Conservation (phyloP, 2,113 vertebrate genomes). For the Lanius collurio region DNA sequence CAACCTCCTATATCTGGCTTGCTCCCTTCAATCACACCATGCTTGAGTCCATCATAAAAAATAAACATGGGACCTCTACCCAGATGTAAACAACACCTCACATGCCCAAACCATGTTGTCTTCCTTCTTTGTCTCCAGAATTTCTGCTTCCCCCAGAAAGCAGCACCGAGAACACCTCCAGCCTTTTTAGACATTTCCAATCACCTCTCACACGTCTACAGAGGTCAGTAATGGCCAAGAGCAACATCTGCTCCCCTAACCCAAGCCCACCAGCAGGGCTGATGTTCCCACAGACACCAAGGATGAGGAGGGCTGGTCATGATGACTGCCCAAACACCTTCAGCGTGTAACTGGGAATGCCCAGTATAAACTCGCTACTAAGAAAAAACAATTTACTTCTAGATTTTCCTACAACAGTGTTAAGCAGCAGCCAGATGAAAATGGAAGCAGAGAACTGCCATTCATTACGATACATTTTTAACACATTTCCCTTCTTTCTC, state of each 20-base stretch:
- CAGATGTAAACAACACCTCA: not conserved
- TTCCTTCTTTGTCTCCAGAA: not conserved
- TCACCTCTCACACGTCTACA: not conserved
- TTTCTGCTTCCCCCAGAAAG: not conserved
- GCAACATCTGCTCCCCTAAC: not conserved
- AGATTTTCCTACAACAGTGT: not conserved
- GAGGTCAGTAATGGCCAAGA: not conserved
- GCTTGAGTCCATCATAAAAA: fast-evolving
- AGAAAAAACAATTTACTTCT: not conserved
- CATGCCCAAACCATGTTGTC: not conserved
- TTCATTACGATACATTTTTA: fast-evolving
- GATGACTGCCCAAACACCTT: not conserved
- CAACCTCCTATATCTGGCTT: not conserved
- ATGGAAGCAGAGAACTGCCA: not conserved
- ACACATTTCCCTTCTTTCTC: not conserved
- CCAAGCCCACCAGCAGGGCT: not conserved
- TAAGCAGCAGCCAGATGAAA: not conserved
- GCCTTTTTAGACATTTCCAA: not conserved
- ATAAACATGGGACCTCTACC: not conserved
- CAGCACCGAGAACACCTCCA: not conserved
- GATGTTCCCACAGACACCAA: not conserved
- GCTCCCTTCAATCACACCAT: not conserved
- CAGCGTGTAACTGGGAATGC: not conserved
- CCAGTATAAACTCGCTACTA: not conserved
- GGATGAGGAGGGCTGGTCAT: not conserved